phyloP scores from a whole-genome alignment of 2,113 vertebrate species.

The Datnioides undecimradiatus region DNA sequence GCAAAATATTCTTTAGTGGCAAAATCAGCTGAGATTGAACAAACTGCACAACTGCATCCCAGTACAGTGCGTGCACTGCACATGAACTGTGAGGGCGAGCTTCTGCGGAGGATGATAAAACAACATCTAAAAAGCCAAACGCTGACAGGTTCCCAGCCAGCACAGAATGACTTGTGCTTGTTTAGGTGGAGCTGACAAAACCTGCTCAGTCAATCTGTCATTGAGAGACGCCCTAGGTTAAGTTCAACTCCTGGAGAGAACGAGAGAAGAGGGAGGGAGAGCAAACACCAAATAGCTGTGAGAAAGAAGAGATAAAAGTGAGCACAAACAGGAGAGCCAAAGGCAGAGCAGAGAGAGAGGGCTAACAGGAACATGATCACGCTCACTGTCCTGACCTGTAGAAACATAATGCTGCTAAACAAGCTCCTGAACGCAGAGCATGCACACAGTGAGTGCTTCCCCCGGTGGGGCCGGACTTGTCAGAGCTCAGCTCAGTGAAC shows the following conservation, averaged over 20 bases:
- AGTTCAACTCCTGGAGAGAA: conserved; percentile 49
- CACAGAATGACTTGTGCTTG: conserved; percentile 44
- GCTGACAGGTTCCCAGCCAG: conserved; percentile 54
- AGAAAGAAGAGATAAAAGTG: conserved; percentile 12
- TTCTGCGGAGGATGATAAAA: conserved; percentile 52
- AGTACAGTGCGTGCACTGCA: conserved; percentile 3
- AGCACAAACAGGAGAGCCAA: conserved; percentile 16
- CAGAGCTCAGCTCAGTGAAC: conserved; percentile 54
- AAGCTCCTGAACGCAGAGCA: conserved; percentile 34
- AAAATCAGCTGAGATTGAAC: neutral
- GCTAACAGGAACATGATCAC: conserved; percentile 34
- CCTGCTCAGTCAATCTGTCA: conserved; percentile 74
- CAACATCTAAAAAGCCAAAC: conserved; percentile 43
- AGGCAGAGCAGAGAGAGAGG: neutral
- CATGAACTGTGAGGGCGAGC: conserved; percentile 50
- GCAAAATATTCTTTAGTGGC: neutral
- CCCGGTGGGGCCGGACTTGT: conserved; percentile 56
- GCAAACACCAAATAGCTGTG: conserved; percentile 17
- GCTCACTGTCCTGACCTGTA: conserved; percentile 61
- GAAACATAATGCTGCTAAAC: conserved; percentile 64
- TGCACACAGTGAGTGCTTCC: conserved; percentile 22
- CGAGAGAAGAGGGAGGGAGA: neutral
- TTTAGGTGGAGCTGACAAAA: conserved; percentile 61
- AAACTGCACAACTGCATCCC: neutral
- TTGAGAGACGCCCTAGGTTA: conserved; percentile 55